Base-by-base conservation (phyloP, 2,797 vertebrate species). In the Spea hammondii region DNA sequence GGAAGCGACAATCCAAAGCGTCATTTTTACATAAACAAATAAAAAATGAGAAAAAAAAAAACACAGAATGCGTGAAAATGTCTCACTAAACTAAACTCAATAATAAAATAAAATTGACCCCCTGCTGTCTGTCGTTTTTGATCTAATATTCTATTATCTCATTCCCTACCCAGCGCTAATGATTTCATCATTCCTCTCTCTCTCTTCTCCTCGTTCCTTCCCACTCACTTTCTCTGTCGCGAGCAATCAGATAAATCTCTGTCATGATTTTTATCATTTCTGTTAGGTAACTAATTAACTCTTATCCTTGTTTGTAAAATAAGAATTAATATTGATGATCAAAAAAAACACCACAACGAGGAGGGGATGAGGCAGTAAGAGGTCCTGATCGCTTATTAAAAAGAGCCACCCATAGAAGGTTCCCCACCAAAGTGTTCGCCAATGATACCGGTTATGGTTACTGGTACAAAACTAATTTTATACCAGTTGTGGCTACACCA, bases 211-310 rank as follows among this genome's bases (percentile, higher is more conserved):
- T 76, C 17, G 2, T 14, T 49, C 8, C 70, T 59, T 74, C 72
- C 59, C 12, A 72, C 79, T 72, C 64, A 44, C 79, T 49, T 17
- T 51, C 74, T 67, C 73, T 67, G 69, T 68, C 69, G 65, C 4
- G 4, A 77, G 49, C 47, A 65, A 72, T 77, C 74, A 72, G 69
- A 77, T 81, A 77, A 67, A 72, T 77, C 79, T 81, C 70, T 81
- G 79, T 81, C 79, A 71, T 59, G 79, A 70, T 51, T 76, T 66
- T 4, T 72, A 80, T 80, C 67, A 80, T 76, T 80, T 80, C 68
- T 80, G 79, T 72, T 76, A 76, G 79, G 79, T 80, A 72, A 80
- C 79, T 81, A 81, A 81, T 81, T 81, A 81, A 68, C 79, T 72
- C 70, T 77, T 77, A 81, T 81, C 74, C 79, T 77, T 81, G 69